Evolutionary conservation across 1,140 invertebrate genomes (phyloP).

Genomic region (Ridgeia piscesae): DNA sequence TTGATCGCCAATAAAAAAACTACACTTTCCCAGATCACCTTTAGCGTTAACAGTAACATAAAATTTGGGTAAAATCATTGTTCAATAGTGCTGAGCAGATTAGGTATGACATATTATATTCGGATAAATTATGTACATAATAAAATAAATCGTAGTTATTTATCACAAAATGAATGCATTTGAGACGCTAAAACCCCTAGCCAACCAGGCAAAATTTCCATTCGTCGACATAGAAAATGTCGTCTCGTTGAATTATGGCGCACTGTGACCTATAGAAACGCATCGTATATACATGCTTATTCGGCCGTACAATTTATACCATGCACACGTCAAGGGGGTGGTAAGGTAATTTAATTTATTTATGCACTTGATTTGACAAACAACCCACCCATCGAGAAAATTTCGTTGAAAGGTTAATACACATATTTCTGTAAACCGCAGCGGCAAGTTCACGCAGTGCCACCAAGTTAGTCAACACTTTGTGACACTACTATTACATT

Average conservation of each 20-base stretch:
- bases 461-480: neutral
- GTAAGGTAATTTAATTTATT: neutral
- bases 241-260: neutral
- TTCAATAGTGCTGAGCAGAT: no score
- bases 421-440: neutral
- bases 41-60: no score
- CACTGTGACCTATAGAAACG: neutral
- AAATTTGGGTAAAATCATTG: no score
- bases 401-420: neutral
- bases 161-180: neutral
- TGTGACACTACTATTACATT: neutral
- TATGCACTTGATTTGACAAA: neutral
- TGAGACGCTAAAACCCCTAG: neutral
- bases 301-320: neutral
- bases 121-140: no score
- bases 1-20: no score
- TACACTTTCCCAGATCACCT: no score
- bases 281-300: neutral
- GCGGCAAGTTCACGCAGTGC: neutral
- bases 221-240: neutral
- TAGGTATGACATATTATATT: no score
- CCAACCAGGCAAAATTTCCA: neutral
- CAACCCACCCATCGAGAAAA: neutral
- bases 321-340: neutral
- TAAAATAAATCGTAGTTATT: no score